phyloP scores from a whole-genome alignment of 2,888 invertebrate genomes.

The Therioaphis trifolii region DNA sequence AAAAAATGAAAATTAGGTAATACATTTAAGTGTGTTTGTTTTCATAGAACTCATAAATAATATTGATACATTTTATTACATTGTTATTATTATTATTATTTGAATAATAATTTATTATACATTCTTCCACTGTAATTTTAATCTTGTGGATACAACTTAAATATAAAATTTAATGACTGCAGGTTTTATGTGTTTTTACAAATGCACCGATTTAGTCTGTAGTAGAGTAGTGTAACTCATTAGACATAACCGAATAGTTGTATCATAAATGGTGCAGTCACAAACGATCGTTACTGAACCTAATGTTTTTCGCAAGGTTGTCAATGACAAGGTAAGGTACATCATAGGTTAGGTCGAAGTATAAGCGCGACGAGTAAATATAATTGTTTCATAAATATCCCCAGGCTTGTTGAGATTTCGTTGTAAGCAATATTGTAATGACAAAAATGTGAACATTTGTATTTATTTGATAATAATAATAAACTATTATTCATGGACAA shows the following conservation, averaged over 20 bases:
- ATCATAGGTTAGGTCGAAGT: neutral
- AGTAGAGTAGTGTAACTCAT: neutral
- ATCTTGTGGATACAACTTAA: neutral
- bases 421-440: neutral
- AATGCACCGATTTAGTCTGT: neutral
- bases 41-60: neutral
- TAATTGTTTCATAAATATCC: conserved; percentile 33
- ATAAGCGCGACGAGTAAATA: neutral
- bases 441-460: neutral
- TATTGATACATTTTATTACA: neutral
- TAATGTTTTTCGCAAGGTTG: conserved; percentile 45
- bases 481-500: neutral
- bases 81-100: neutral
- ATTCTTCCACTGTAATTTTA: neutral
- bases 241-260: conserved; percentile 13
- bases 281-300: neutral
- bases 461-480: neutral
- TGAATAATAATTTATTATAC: neutral
- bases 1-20: too few species aligned
- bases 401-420: neutral
- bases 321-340: conserved; percentile 39
- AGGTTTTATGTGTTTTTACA: neutral
- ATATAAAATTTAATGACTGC: neutral
- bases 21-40: neutral
- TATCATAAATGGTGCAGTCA: neutral